These are phyloP conservation scores for Jaculus jaculus DNA, from an alignment of 2,113 vertebrate genomes.

Conservation along the genomic window DNA sequence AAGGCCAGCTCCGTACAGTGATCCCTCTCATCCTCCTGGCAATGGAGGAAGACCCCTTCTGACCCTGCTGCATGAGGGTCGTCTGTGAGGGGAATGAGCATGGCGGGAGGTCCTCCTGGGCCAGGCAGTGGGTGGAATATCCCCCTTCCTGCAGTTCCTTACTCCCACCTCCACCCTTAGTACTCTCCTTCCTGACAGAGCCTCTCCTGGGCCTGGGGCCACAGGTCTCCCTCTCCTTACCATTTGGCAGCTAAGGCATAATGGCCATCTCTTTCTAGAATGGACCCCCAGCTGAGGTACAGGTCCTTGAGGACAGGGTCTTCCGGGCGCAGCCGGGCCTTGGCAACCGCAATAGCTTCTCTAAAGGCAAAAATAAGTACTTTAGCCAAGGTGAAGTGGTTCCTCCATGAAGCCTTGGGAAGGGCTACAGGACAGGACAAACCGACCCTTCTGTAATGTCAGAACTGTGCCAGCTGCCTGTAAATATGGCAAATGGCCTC, in stretches of 20 bases:
- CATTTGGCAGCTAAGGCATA: slow-evolving; percentile 96
- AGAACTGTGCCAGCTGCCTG: not conserved
- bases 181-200: not conserved
- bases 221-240: slow-evolving; percentile 78
- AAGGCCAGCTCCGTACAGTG: not conserved
- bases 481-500: not conserved
- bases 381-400: not conserved
- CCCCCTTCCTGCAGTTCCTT: not conserved
- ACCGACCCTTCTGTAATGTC: not conserved
- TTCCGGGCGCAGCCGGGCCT: slow-evolving; percentile 91
- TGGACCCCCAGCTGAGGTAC: slow-evolving; percentile 91
- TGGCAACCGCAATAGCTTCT: slow-evolving; percentile 94
- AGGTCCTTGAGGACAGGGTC: slow-evolving; percentile 92
- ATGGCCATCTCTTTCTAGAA: slow-evolving; percentile 95
- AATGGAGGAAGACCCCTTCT: too few species aligned
- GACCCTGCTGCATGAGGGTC: too few species aligned
- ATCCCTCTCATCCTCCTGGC: not conserved
- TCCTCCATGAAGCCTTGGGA: not conserved
- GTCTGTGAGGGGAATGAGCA: too few species aligned
- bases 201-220: not conserved
- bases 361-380: slow-evolving; percentile 80
- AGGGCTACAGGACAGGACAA: not conserved
- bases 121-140: not conserved
- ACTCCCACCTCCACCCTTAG: not conserved
- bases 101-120: too few species aligned